Conservation (phyloP, 2,797 vertebrate species). For the Halcyon badia region DNA sequence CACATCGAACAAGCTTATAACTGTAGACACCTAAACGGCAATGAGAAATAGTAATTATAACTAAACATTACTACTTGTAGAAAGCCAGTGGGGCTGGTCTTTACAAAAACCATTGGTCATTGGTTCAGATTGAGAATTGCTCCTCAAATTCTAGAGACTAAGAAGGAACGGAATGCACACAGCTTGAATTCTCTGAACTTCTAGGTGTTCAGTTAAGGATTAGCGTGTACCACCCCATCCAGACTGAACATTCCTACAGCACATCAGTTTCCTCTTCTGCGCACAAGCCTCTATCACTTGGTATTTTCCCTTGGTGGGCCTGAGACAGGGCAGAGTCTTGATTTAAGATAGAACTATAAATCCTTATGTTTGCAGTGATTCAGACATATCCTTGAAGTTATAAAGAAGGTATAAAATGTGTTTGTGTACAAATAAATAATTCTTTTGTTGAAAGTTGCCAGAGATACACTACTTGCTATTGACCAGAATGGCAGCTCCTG, state of each 20-base stretch:
- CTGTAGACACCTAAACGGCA: not conserved
- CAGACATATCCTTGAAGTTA: not conserved
- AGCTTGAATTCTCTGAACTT: not conserved
- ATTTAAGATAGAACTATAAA: not conserved
- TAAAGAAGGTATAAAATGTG: not conserved
- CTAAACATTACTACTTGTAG: not conserved
- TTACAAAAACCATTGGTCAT: not conserved
- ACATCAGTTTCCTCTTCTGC: not conserved
- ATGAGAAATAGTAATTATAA: not conserved
- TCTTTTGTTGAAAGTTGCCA: not conserved
- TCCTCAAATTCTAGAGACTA: not conserved
- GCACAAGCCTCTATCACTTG: not conserved
- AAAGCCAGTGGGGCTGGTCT: not conserved
- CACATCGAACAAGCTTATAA: not conserved
- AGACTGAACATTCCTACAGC: not conserved
- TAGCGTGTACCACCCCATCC: not conserved
- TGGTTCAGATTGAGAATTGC: not conserved
- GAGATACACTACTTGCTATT: not conserved
- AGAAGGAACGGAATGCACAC: not conserved
- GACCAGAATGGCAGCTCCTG: not conserved
- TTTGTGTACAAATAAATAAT: not conserved
- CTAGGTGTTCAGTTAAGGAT: not conserved
- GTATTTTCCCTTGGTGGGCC: not conserved
- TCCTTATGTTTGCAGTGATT: not conserved
- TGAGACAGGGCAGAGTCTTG: not conserved